Conservation (phyloP, 2,888 invertebrate genomes). For the Dynastes grantii region DNA sequence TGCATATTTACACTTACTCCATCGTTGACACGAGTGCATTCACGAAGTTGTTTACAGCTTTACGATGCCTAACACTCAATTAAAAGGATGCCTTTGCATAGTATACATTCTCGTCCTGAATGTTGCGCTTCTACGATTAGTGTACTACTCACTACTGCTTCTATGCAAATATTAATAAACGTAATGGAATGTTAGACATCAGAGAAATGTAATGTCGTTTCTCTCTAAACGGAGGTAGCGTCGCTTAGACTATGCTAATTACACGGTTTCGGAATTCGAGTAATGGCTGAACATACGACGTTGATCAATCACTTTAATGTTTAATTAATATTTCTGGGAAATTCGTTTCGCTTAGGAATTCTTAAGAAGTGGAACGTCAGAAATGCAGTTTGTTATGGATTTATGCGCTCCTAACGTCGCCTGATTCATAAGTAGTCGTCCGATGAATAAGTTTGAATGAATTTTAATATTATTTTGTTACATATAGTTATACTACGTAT, state of each 20-base stretch:
- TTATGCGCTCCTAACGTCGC: not conserved
- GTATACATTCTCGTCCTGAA: not conserved
- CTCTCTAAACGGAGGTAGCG: not conserved
- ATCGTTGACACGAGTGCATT: not conserved
- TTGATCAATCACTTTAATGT: constrained; percentile 17
- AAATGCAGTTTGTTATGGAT: constrained; percentile 6
- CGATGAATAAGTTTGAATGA: too few relatives aligned
- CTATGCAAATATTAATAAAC: constrained; percentile 30
- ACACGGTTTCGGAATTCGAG: constrained; percentile 3
- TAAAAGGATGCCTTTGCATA: not conserved
- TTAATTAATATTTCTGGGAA: constrained; percentile 28
- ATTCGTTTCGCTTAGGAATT: constrained; percentile 3
- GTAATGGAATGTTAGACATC: constrained; percentile 17
- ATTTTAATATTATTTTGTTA: too few relatives aligned
- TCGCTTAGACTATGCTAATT: constrained; percentile 23
- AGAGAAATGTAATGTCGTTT: constrained; percentile 1
- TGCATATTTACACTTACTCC: not conserved
- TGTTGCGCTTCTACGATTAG: not conserved
- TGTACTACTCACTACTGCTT: not conserved
- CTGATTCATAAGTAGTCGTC: not conserved
- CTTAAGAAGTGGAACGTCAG: not conserved
- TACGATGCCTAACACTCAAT: not conserved
- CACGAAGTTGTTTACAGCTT: not conserved
- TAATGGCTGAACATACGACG: constrained; percentile 13
- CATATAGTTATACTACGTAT: too few relatives aligned